phyloP scores from a whole-genome alignment of 1,140 invertebrate species.

The Paracyclopina nana region DNA sequence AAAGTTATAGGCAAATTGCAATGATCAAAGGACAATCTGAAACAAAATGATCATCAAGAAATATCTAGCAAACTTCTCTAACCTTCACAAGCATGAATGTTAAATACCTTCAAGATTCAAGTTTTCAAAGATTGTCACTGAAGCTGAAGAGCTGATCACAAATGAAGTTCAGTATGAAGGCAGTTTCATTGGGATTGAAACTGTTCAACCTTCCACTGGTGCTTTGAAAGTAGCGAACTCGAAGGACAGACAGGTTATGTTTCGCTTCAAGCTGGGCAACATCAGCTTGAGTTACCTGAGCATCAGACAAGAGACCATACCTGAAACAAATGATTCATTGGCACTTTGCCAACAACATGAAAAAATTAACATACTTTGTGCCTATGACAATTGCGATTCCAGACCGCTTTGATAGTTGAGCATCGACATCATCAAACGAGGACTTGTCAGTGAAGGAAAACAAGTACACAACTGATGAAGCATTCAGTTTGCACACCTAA shows the following conservation, averaged over 20 bases:
- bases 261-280: background rate
- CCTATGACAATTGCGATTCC: background rate
- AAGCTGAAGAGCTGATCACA: background rate
- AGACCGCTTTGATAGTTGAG: background rate
- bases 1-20: background rate
- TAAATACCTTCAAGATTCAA: too few relatives aligned
- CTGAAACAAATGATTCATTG: background rate
- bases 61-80: too few relatives aligned
- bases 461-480: background rate
- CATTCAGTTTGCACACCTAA: constrained; percentile 1
- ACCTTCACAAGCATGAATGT: too few relatives aligned
- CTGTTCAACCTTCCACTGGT: too few relatives aligned
- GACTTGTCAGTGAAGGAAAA: background rate
- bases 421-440: background rate
- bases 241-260: background rate
- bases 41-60: too few relatives aligned
- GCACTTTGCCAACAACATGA: background rate
- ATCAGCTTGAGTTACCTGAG: background rate
- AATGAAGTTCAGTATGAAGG: background rate
- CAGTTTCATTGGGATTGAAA: background rate
- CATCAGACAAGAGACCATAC: background rate
- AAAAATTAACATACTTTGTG: background rate
- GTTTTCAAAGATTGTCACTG: too few relatives aligned
- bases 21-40: background rate
- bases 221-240: background rate